Evolutionary conservation across 1,140 invertebrate species (phyloP).

Genomic region (Portunus trituberculatus): DNA sequence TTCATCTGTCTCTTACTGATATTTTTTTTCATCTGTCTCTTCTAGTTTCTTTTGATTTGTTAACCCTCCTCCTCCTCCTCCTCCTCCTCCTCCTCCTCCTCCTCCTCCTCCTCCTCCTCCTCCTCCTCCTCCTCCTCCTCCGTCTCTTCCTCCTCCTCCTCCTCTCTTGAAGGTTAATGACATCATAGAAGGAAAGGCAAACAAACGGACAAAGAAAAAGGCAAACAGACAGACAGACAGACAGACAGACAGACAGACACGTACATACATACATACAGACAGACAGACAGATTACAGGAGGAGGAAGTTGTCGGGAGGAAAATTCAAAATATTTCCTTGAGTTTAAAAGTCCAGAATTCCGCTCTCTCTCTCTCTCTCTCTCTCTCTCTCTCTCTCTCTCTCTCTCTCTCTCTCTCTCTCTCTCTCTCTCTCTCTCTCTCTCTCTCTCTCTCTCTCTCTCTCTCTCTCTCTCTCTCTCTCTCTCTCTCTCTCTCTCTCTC

Average conservation of each 20-base stretch:
- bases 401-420: conserved; percentile 30
- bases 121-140: too few species aligned
- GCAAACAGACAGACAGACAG: not conserved
- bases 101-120: too few species aligned
- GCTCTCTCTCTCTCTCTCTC: not conserved
- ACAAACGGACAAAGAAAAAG: not conserved
- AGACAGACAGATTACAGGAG: not conserved
- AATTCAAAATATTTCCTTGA: too few species aligned
- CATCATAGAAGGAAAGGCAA: too few species aligned
- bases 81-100: too few species aligned
- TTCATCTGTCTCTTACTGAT: too few species aligned
- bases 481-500: too few species aligned
- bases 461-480: not conserved
- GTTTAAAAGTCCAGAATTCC: not conserved
- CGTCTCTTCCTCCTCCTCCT: too few species aligned
- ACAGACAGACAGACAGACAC: not conserved
- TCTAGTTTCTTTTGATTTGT: too few species aligned
- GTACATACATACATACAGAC: not conserved
- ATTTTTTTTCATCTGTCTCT: too few species aligned
- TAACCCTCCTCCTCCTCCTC: not conserved
- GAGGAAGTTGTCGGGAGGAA: too few species aligned
- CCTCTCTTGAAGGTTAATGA: too few species aligned
- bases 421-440: not conserved
- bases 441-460: not conserved
- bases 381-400: not conserved